Conservation (phyloP, 1,140 invertebrate genomes). For the Papilio polytes region DNA sequence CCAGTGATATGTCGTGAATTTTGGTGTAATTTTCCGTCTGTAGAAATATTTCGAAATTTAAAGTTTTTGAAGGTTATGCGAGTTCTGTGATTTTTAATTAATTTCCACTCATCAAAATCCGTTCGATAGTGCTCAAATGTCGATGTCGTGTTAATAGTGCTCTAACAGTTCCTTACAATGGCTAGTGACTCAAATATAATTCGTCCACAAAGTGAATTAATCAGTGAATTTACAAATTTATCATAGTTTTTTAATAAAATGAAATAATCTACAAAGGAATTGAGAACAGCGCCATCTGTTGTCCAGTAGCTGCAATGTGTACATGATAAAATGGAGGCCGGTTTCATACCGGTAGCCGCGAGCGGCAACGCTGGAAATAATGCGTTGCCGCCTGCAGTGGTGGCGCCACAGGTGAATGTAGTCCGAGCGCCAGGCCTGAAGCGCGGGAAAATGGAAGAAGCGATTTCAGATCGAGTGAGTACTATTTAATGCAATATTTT, state of each 20-base stretch:
- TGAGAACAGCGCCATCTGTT: constrained; percentile 64
- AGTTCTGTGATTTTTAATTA: constrained; percentile 28
- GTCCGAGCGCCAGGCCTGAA: constrained; percentile 89
- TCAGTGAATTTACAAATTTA: constrained; percentile 51
- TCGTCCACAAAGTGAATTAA: constrained; percentile 74
- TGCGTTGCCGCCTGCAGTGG: constrained; percentile 60
- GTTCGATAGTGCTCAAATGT: constrained; percentile 63
- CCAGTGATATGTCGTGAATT: constrained; percentile 44
- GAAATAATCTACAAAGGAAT: constrained; percentile 48
- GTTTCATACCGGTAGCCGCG: constrained; percentile 73
- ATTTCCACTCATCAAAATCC: constrained; percentile 50
- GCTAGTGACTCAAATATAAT: constrained; percentile 61
- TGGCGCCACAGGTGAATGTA: constrained; percentile 80
- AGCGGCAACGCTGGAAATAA: constrained; percentile 52
- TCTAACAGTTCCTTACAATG: constrained; percentile 70
- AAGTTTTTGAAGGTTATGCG: constrained; percentile 1
- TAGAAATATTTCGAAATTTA: constrained; percentile 40
- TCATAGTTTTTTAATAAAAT: constrained; percentile 48
- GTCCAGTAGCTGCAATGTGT: constrained; percentile 61
- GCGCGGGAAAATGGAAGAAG: constrained; percentile 88
- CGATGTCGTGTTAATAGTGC: constrained; percentile 47
- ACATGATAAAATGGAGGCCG: constrained; percentile 75
- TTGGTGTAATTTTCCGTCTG: constrained; percentile 43
- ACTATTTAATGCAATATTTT: constrained; percentile 35
- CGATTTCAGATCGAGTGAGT: constrained; percentile 90